Percentiles rank a stretch among this genome's conserved stretches.
Conservation (phyloP, 2,113 vertebrate genomes). For the Malurus cyaneus region DNA sequence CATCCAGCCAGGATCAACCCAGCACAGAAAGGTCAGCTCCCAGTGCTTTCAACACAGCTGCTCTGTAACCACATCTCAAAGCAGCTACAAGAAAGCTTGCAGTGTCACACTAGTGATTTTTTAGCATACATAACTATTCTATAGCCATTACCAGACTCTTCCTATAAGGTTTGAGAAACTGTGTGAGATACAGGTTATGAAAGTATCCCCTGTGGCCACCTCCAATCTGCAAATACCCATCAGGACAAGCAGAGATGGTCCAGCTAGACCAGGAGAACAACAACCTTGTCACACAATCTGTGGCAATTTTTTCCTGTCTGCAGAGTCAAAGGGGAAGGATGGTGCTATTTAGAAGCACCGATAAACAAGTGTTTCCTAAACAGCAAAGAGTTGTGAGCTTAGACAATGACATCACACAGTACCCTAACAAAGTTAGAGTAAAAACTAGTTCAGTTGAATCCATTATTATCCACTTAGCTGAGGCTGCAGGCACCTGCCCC, state of each 20-base stretch:
- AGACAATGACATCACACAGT: not conserved
- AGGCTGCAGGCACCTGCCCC: not conserved
- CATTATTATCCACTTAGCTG: not conserved
- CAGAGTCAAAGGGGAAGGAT: not conserved
- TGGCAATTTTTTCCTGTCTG: not conserved
- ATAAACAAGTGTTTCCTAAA: not conserved
- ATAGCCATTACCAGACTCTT: not conserved
- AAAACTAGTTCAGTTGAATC: not conserved
- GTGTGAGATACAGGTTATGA: not conserved
- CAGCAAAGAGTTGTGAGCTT: not conserved
- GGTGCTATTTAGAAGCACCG: not conserved
- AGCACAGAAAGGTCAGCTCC: not conserved
- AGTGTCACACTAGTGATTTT: not conserved
- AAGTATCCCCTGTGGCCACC: not conserved
- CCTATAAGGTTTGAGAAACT: not conserved
- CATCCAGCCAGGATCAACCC: not conserved
- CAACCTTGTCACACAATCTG: not conserved
- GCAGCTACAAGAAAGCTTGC: not conserved
- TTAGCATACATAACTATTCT: not conserved
- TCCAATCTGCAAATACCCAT: not conserved
- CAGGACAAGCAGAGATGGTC: not conserved
- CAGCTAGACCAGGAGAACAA: not conserved
- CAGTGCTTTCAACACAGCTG: not conserved
- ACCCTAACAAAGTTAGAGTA: not conserved
- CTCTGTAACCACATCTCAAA: not conserved